Evolutionary conservation across 2,888 invertebrate genomes (phyloP).

Genomic region (Autographa gamma): DNA sequence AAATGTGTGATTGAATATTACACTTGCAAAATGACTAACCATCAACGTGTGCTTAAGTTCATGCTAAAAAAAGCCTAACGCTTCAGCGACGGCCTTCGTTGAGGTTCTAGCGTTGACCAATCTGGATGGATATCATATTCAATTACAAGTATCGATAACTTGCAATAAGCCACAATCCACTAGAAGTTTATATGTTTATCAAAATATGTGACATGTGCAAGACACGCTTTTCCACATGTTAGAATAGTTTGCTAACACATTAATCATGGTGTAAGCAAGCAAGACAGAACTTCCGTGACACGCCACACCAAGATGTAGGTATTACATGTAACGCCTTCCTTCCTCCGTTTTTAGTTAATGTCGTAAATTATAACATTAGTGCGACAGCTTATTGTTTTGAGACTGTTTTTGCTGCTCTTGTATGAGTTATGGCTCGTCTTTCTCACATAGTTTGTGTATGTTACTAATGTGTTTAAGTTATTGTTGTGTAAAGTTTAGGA

Average conservation of each 20-base stretch:
- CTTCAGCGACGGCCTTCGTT: no score
- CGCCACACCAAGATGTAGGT: constrained; percentile 20
- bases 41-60: no score
- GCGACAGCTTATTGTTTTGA: constrained; percentile 24
- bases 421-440: not conserved
- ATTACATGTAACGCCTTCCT: constrained; percentile 30
- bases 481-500: not conserved
- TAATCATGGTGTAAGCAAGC: constrained; percentile 24
- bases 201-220: not conserved
- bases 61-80: no score
- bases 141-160: no score
- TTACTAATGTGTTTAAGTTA: not conserved
- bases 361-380: constrained; percentile 18
- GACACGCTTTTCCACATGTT: not conserved
- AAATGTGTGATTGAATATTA: no score
- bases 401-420: constrained; percentile 15
- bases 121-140: no score
- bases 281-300: constrained; percentile 32
- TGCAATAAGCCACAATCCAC: not conserved
- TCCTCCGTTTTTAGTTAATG: constrained; percentile 26
- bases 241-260: constrained; percentile 5
- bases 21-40: no score
- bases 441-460: not conserved
- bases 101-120: no score
- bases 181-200: not conserved